These are phyloP conservation scores for Selene dorsalis DNA, from an alignment of 2,797 vertebrate genomes.

Conservation along the genomic window DNA sequence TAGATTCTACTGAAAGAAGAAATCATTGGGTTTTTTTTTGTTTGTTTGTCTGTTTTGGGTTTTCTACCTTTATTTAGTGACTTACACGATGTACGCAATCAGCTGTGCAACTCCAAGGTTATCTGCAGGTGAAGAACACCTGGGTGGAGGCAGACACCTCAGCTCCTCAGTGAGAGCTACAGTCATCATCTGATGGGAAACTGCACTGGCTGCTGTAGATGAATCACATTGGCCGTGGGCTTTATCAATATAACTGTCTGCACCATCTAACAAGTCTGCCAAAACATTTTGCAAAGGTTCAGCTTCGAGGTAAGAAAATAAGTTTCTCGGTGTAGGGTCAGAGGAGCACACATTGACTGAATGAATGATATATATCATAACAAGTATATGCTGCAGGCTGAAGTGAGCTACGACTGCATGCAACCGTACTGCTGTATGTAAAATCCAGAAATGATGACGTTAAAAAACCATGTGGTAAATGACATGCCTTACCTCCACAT, in stretches of 20 bases:
- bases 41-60: neutral
- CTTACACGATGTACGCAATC: constrained; percentile 21
- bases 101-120: constrained; percentile 45
- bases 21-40: constrained; percentile 33
- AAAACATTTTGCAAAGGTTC: constrained; percentile 67
- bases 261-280: constrained; percentile 57
- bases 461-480: constrained; percentile 26
- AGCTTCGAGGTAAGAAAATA: constrained; percentile 49
- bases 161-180: constrained; percentile 42
- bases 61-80: constrained; percentile 21
- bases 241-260: constrained; percentile 73
- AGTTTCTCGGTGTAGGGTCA: constrained; percentile 27
- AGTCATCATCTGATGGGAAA: constrained; percentile 52
- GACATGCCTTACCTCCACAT: constrained; percentile 41
- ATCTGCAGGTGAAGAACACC: constrained; percentile 58
- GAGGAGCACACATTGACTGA: constrained; percentile 17
- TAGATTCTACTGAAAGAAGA: constrained; percentile 11
- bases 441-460: too few species aligned
- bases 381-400: neutral
- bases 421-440: neutral
- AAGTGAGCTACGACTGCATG: neutral
- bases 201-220: constrained; percentile 46
- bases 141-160: constrained; percentile 55
- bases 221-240: constrained; percentile 63
- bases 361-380: constrained; percentile 24